These are phyloP conservation scores for Falco cherrug DNA, from an alignment of 2,797 vertebrate genomes.

Conservation along the genomic window DNA sequence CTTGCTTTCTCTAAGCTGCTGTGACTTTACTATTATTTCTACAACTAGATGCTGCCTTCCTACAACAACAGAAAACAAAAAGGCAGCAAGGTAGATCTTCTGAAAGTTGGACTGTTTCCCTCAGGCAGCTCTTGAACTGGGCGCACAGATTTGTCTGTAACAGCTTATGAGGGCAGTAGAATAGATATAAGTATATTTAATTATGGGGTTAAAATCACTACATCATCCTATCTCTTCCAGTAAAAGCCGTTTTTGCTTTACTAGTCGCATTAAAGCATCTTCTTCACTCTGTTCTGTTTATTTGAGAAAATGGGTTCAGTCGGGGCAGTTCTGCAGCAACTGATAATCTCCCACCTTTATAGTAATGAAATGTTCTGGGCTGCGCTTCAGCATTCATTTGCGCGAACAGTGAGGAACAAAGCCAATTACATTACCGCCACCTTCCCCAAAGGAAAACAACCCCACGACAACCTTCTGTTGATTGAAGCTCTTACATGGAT, in stretches of 20 bases:
- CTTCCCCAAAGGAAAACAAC: neutral
- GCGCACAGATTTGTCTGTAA: neutral
- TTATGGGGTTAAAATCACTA: neutral
- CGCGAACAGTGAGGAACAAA: neutral
- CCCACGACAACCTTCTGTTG: neutral
- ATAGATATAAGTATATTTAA: neutral
- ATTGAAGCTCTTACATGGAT: rapidly evolving
- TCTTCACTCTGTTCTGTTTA: neutral
- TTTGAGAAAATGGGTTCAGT: neutral
- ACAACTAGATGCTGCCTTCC: neutral
- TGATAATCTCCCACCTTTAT: neutral
- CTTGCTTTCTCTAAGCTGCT: neutral
- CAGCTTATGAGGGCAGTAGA: neutral
- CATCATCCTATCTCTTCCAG: neutral
- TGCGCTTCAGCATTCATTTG: neutral
- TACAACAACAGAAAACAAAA: neutral
- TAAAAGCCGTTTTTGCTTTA: neutral
- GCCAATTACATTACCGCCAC: rapidly evolving
- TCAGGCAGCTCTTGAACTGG: neutral
- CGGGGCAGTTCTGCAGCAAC: neutral
- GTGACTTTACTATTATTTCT: neutral
- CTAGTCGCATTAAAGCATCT: neutral
- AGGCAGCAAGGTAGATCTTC: neutral
- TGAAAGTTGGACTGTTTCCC: neutral
- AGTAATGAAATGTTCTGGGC: neutral